These are phyloP conservation scores for Drosophila suboccidentalis DNA, from an alignment of 2,888 invertebrate genomes.

Conservation along the genomic window DNA sequence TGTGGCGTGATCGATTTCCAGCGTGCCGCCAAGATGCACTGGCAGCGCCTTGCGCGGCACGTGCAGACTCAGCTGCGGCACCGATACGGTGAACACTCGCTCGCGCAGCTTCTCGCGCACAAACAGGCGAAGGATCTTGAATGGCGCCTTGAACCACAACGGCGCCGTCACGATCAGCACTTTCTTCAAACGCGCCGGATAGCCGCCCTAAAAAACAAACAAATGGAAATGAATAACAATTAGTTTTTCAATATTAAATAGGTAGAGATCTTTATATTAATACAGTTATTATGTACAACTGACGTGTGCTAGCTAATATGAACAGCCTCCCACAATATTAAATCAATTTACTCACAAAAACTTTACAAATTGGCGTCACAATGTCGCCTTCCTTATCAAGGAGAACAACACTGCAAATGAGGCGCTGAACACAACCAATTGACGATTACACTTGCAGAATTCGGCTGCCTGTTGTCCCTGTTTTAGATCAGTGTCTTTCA, in stretches of 20 bases:
- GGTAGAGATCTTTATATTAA: too few species aligned
- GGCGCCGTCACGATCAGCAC: slow-evolving; percentile 99
- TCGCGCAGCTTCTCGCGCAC: slow-evolving; percentile 98
- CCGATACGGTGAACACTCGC: slow-evolving; percentile 97
- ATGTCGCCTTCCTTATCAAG: too few species aligned
- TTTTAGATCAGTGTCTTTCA: too few species aligned
- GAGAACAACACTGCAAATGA: too few species aligned
- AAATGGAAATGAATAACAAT: not conserved
- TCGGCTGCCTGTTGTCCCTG: too few species aligned
- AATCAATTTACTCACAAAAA: too few species aligned
- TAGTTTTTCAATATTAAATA: not conserved
- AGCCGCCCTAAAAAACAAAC: slow-evolving; percentile 91
- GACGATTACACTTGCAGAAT: too few species aligned
- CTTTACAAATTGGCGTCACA: too few species aligned
- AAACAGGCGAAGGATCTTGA: slow-evolving; percentile 97
- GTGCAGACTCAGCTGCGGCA: slow-evolving; percentile 95
- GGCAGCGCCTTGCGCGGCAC: slow-evolving; percentile 96
- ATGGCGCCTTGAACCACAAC: slow-evolving; percentile 99
- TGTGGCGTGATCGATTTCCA: slow-evolving; percentile 94
- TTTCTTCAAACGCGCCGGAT: slow-evolving; percentile 98
- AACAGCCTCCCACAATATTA: too few species aligned
- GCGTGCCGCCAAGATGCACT: slow-evolving; percentile 94
- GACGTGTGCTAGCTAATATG: too few species aligned
- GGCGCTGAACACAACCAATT: too few species aligned
- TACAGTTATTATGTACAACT: too few species aligned